phyloP scores from a whole-genome alignment of 2,113 vertebrate species.

The Rafetus swinhoei region DNA sequence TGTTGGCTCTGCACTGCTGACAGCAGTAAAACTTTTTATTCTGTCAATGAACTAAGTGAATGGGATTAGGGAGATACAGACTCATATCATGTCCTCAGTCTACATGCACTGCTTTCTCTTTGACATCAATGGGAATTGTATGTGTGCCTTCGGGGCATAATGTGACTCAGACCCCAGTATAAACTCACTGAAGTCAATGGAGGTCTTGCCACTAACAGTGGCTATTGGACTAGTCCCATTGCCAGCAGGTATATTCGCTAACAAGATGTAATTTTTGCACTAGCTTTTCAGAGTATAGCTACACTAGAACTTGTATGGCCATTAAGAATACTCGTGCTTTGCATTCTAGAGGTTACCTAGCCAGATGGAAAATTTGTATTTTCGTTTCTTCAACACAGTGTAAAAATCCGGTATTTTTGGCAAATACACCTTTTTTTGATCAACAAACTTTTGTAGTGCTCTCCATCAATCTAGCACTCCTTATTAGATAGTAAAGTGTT shows the following conservation, averaged over 20 bases:
- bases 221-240: neutral
- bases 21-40: conserved; percentile 50
- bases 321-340: neutral
- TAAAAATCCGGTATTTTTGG: neutral
- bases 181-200: neutral
- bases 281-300: neutral
- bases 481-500: neutral
- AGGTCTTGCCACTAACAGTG: neutral
- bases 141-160: rapidly evolving
- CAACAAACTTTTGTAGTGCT: neutral
- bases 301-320: neutral
- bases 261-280: neutral
- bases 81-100: neutral
- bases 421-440: neutral
- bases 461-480: neutral
- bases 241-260: neutral
- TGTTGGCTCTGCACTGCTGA: conserved; percentile 52
- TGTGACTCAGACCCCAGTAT: neutral
- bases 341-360: neutral
- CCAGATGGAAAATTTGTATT: neutral
- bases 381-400: neutral
- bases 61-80: neutral
- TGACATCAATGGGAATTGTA: neutral
- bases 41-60: conserved; percentile 27
- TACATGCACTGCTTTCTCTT: neutral